Base-by-base conservation (phyloP, 2,888 invertebrate species). In the Neoascia interrupta region DNA sequence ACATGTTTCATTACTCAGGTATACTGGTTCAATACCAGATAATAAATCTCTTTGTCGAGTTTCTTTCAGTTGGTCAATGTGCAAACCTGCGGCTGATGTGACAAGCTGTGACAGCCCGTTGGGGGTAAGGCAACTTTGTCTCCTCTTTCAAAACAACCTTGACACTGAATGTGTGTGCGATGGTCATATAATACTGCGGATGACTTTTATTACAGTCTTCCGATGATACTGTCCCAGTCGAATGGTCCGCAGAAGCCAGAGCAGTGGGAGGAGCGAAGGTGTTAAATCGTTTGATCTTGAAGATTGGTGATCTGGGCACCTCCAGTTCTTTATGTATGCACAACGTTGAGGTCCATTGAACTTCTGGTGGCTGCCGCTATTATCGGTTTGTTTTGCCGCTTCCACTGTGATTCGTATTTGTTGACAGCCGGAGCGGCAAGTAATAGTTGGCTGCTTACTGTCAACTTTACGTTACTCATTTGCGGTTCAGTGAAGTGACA, bases 381-480 rank as follows among this genome's bases (percentile, higher is more conserved):
- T 47, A 36, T 54, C 47, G 23, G 54, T 39, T 54, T 47, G 39
- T 58, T 43, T 60, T 69, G 51, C 58, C n/a, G n/a, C n/a, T 49
- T n/a, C 68, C 41, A 60, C 16, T n/a, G n/a, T n/a, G n/a, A n/a
- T n/a, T n/a, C n/a, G n/a, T n/a, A 8, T 63, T 39, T 51, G 47
- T 19, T 49, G 68, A n/a, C 23, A 39, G 31, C 49, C 56, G 49
- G 39, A 26, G 5, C 34, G 61, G 5, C 47, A 19, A 18, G 37
- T 21, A 26, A 8, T 47, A 68, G 39, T 68, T 41, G 37, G 19
- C 36, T 36, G 10, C 28, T 56, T 56, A 56, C 19, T 60, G 73
- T 75, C 56, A 69, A 69, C 49, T 69, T 75, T 64, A 15, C 15
- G 36, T 69, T 69, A 56, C 75, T 75, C 56, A 69, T 69, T 56